A percentile compares a stretch with the other conserved stretches of the same genome.
These are phyloP conservation scores for Chascanopsetta lugubris DNA, from an alignment of 2,113 vertebrate species.

Conservation along the genomic window DNA sequence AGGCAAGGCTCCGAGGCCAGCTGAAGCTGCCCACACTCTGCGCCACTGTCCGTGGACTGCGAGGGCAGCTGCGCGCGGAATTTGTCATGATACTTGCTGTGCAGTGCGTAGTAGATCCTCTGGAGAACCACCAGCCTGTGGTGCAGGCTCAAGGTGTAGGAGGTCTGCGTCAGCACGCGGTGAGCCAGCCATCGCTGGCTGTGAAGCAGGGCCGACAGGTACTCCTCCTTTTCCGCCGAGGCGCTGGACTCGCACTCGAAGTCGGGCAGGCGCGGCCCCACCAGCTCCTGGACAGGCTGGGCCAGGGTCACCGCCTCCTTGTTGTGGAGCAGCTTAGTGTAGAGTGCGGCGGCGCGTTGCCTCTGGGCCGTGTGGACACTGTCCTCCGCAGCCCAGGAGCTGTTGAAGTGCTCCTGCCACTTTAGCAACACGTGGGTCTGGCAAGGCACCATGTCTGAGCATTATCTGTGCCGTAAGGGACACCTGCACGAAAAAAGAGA, in stretches of 20 bases:
- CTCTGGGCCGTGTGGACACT: constrained; percentile 73
- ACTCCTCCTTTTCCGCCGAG: constrained; percentile 81
- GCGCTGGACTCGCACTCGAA: constrained; percentile 82
- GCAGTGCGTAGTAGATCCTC: constrained; percentile 83
- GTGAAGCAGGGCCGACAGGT: constrained; percentile 80
- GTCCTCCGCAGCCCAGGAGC: constrained; percentile 84
- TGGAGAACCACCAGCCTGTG: constrained; percentile 81
- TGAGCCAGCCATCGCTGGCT: constrained; percentile 83
- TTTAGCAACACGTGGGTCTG: constrained; percentile 85
- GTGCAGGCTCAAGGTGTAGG: constrained; percentile 80
- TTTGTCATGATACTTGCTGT: constrained; percentile 85
- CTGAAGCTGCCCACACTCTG: constrained; percentile 72
- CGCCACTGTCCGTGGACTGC: constrained; percentile 63
- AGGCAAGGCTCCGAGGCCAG: constrained; percentile 68
- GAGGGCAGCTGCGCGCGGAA: constrained; percentile 72
- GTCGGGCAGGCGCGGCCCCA: constrained; percentile 83
- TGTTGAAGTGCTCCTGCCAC: constrained; percentile 87
- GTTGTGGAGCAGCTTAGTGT: constrained; percentile 80
- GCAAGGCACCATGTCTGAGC: constrained; percentile 83
- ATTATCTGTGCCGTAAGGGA: constrained; percentile 69
- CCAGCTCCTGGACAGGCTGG: constrained; percentile 81
- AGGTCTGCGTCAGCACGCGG: constrained; percentile 79
- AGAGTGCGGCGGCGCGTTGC: constrained; percentile 75
- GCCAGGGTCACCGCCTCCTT: constrained; percentile 83
- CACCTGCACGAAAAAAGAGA: constrained; percentile 54